Evolutionary conservation across 2,888 invertebrate genomes (phyloP).

Genomic region (Andrena trimmerana): DNA sequence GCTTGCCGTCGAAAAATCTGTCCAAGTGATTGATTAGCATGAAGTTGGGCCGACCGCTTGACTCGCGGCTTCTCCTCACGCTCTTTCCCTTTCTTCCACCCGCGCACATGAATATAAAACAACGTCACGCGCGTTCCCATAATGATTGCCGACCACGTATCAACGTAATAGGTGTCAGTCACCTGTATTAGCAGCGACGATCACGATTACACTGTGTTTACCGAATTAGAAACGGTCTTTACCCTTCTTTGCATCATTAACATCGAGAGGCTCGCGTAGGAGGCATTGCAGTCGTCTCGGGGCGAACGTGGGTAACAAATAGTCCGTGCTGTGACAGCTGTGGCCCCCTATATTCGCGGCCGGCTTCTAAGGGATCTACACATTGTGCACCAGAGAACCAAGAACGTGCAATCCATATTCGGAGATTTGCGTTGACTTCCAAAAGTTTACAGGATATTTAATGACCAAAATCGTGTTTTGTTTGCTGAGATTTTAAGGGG

Average conservation of each 20-base stretch:
- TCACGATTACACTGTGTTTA: background rate
- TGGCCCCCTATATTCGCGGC: slow-evolving; percentile 18
- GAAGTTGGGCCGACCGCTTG: slow-evolving; percentile 73
- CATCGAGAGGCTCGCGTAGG: slow-evolving; percentile 19
- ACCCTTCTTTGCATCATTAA: slow-evolving; percentile 10
- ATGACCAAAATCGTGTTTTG: too few relatives aligned
- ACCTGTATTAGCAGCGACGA: slow-evolving; percentile 42
- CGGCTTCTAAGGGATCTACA: too few relatives aligned
- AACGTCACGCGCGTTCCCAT: slow-evolving; percentile 36
- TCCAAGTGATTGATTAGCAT: slow-evolving; percentile 80
- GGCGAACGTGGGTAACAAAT: slow-evolving; percentile 20
- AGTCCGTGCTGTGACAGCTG: slow-evolving; percentile 25
- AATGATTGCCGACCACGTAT: slow-evolving; percentile 36
- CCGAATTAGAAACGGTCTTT: slow-evolving; percentile 54
- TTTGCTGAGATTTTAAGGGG: too few relatives aligned
- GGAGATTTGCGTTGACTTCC: too few relatives aligned
- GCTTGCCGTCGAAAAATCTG: slow-evolving; percentile 76
- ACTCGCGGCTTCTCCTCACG: slow-evolving; percentile 47
- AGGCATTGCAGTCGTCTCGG: slow-evolving; percentile 4
- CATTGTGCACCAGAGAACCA: too few relatives aligned
- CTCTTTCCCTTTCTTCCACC: slow-evolving; percentile 15
- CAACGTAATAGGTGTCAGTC: slow-evolving; percentile 59
- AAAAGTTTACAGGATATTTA: too few relatives aligned
- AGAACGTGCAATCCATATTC: too few relatives aligned
- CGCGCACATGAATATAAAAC: slow-evolving; percentile 21